A percentile compares a stretch with the other conserved stretches of the same genome.
Conservation (phyloP, 1,140 invertebrate species). For the Macrocentrus cingulum region DNA sequence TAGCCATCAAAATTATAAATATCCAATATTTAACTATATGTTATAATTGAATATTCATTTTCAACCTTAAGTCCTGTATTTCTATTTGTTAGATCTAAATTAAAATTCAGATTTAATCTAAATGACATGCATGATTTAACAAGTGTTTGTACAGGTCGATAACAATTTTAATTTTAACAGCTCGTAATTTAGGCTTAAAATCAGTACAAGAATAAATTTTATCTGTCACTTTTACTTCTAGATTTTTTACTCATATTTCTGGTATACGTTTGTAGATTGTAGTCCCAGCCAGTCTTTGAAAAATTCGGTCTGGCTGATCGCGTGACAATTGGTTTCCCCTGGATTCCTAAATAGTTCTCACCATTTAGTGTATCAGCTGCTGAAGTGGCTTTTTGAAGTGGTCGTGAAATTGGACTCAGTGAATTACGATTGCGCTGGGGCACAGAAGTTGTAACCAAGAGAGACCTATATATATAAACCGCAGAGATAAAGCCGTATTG, state of each 20-base stretch:
- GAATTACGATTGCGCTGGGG: conserved; percentile 35
- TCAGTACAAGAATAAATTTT: conserved; percentile 10
- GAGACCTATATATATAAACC: conserved; percentile 16
- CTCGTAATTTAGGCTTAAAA: no score
- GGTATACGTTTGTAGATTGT: conserved; percentile 16
- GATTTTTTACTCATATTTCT: conserved; percentile 15
- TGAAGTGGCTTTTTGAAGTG: conserved; percentile 16
- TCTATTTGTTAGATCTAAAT: no score
- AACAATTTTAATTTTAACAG: no score
- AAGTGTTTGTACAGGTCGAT: no score
- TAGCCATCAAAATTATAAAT: no score
- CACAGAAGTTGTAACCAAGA: conserved; percentile 31
- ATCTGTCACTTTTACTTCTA: conserved; percentile 15
- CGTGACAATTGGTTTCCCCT: conserved; percentile 26
- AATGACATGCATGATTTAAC: no score
- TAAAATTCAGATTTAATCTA: no score
- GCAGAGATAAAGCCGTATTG: no score
- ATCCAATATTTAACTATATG: no score
- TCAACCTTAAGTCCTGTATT: no score
- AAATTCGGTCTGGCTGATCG: conserved; percentile 21
- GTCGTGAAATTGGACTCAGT: conserved; percentile 44
- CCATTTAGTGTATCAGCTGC: neutral
- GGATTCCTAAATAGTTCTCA: conserved; percentile 23
- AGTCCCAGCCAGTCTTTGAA: conserved; percentile 19
- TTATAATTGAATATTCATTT: no score